Percentiles rank a stretch among this genome's conserved stretches.
Conservation (phyloP, 2,888 invertebrate species). For the Pheosia tremula region DNA sequence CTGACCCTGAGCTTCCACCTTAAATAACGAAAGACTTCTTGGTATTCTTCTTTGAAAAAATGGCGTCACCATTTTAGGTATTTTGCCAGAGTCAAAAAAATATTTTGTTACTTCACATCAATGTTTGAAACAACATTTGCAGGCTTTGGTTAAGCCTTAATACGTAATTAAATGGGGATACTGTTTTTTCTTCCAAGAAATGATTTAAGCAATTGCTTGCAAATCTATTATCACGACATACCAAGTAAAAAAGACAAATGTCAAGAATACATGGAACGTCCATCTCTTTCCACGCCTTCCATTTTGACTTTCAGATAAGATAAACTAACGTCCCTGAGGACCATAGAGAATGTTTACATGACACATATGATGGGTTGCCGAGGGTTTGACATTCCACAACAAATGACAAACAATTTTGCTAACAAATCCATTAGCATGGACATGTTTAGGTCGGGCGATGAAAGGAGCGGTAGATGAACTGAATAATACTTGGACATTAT, state of each 20-base stretch:
- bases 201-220: not conserved
- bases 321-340: conserved; percentile 13
- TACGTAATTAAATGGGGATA: no score
- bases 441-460: conserved; percentile 9
- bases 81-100: no score
- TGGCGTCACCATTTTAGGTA: no score
- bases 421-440: conserved; percentile 29
- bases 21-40: no score
- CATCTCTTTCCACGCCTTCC: not conserved
- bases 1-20: no score
- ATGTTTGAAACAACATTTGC: no score
- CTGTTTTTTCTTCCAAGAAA: no score
- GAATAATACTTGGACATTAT: not conserved
- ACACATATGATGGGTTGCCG: conserved; percentile 17
- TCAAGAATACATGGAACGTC: not conserved
- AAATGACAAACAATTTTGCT: conserved; percentile 33
- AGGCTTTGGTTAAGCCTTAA: no score
- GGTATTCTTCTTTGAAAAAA: no score
- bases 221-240: conserved; percentile 1
- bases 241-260: not conserved
- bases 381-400: conserved; percentile 30
- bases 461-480: conserved; percentile 8
- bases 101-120: no score
- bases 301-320: conserved; percentile 7
- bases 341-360: conserved; percentile 24